A percentile compares a stretch with the other conserved stretches of the same genome.
Evolutionary conservation across 30 jellyfish, hydroid and myxozoan genomes (phyloP).

Genomic region (Hydra vulgaris): DNA sequence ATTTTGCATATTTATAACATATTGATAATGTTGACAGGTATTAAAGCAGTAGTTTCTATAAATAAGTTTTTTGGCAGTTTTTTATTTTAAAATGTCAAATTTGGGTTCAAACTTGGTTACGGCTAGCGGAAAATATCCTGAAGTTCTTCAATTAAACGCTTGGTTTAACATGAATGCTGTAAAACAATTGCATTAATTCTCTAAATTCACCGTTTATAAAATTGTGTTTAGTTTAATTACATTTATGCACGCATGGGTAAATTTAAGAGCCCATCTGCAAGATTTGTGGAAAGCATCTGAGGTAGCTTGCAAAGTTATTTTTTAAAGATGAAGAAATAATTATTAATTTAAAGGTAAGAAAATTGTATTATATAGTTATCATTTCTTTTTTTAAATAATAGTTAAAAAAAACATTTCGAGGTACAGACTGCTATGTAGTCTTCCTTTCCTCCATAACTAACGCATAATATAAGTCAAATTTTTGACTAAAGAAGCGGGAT

Average conservation of each 20-base stretch:
- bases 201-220: not conserved
- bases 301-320: not conserved
- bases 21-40: too few relatives aligned
- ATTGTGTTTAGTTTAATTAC: not conserved
- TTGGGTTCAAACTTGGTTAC: not conserved
- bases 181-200: not conserved
- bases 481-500: too few relatives aligned
- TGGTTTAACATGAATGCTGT: not conserved
- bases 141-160: not conserved
- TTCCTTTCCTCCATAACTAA: too few relatives aligned
- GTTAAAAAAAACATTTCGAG: too few relatives aligned
- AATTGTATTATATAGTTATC: not conserved
- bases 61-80: too few relatives aligned
- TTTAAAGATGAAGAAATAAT: not conserved
- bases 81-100: not conserved
- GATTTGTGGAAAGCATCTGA: not conserved
- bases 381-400: not conserved
- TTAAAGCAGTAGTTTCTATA: too few relatives aligned
- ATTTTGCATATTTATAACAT: too few relatives aligned
- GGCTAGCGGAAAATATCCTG: not conserved
- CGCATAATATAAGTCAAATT: too few relatives aligned
- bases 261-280: not conserved
- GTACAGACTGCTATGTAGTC: too few relatives aligned
- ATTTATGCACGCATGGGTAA: not conserved
- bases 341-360: not conserved